These are phyloP conservation scores for Deladenus siricidicola DNA, from an alignment of 2,888 invertebrate genomes.

Conservation along the genomic window DNA sequence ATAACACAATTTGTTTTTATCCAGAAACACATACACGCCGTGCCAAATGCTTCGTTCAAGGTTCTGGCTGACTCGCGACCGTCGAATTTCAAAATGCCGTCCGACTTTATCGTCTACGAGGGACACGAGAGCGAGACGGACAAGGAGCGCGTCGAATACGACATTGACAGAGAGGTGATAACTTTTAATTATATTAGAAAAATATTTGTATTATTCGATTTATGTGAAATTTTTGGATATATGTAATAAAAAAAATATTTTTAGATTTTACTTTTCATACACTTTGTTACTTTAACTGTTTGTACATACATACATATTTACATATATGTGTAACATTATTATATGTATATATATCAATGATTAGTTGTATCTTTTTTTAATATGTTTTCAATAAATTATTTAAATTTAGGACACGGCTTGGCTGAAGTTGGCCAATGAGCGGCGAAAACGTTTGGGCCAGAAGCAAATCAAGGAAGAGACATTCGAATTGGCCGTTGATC, in stretches of 20 bases:
- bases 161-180: slow-evolving; percentile 80
- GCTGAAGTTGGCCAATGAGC: slow-evolving; percentile 79
- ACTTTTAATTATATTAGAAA: not conserved
- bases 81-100: slow-evolving; percentile 4
- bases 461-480: slow-evolving; percentile 75
- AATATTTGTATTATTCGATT: no score
- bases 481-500: slow-evolving; percentile 90
- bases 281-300: no score
- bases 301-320: no score
- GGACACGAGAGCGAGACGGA: slow-evolving; percentile 18
- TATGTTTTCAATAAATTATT: not conserved
- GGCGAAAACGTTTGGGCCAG: slow-evolving; percentile 62
- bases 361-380: not conserved
- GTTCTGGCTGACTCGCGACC: not conserved
- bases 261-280: no score
- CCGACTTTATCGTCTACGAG: slow-evolving; percentile 1
- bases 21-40: no score
- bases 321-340: no score
- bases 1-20: no score
- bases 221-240: no score
- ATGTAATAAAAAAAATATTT: no score
- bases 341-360: not conserved
- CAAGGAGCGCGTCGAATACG: slow-evolving; percentile 66
- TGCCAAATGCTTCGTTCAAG: not conserved
- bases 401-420: slow-evolving; percentile 71